phyloP scores from a whole-genome alignment of 2,113 vertebrate genomes.

The Pampusana beccarii region DNA sequence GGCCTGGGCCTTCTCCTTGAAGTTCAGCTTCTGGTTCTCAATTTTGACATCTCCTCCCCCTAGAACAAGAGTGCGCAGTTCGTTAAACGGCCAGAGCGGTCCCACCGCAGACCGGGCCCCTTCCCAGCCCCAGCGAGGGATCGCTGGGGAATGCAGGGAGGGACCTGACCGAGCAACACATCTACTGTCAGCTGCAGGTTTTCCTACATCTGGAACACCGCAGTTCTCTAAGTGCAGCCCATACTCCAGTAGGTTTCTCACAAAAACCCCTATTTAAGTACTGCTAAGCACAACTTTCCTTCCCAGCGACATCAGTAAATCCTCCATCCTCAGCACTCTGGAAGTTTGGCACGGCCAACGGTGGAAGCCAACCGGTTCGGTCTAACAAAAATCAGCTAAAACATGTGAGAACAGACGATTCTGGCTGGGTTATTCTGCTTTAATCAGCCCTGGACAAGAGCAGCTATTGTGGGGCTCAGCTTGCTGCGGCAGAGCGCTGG shows the following conservation, averaged over 20 bases:
- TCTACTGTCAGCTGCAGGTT: not conserved
- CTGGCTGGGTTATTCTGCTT: not conserved
- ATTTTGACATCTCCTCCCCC: conserved; percentile 91
- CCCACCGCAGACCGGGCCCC: not conserved
- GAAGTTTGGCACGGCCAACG: accelerated
- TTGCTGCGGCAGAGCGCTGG: not conserved
- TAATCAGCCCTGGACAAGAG: not conserved
- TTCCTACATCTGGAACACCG: not conserved
- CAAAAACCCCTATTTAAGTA: accelerated
- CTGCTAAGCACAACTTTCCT: not conserved
- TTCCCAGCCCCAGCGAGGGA: accelerated
- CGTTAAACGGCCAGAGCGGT: no score
- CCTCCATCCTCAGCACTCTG: not conserved
- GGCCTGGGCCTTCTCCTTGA: conserved; percentile 90
- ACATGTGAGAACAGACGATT: not conserved
- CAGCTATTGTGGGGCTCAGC: not conserved
- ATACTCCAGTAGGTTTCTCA: accelerated
- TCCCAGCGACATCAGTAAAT: not conserved
- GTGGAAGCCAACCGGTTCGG: accelerated
- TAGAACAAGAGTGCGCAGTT: not conserved
- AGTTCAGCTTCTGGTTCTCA: conserved; percentile 89
- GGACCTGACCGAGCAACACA: not conserved
- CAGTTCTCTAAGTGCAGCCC: not conserved
- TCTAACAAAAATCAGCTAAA: accelerated
- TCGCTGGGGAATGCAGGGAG: accelerated